Percentiles rank a stretch among this genome's conserved stretches.
These are phyloP conservation scores for Machimus atricapillus DNA, from an alignment of 2,888 invertebrate species.

Conservation along the genomic window DNA sequence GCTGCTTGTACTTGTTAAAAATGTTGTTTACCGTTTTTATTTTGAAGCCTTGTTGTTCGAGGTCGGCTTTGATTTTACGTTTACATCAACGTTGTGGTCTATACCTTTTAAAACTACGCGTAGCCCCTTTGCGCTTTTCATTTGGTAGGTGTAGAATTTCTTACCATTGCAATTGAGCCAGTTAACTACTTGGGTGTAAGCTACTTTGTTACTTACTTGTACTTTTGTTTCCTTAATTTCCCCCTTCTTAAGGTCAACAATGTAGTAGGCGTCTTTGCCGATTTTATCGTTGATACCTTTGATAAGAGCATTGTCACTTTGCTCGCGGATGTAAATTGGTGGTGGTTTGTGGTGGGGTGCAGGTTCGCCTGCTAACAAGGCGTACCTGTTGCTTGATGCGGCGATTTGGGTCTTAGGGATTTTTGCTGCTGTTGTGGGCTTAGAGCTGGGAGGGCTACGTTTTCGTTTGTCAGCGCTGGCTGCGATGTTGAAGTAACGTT, in stretches of 20 bases:
- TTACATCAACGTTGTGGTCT: not conserved
- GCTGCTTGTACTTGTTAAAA: not conserved
- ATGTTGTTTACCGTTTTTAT: not conserved
- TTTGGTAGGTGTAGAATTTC: not conserved
- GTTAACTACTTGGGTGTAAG: not conserved
- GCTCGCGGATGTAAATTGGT: not conserved
- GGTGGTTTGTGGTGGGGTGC: not conserved
- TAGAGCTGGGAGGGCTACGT: not conserved
- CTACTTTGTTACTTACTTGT: not conserved
- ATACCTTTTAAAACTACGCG: not conserved
- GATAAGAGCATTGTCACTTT: not conserved
- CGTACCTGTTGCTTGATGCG: not conserved
- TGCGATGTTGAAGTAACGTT: not conserved
- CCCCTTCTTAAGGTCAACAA: not conserved
- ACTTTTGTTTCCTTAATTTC: too few relatives aligned
- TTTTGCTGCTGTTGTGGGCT: not conserved
- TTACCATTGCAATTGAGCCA: not conserved
- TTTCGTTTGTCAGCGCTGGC: not conserved
- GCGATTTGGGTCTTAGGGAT: not conserved
- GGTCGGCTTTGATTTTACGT: not conserved
- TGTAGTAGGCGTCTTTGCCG: not conserved
- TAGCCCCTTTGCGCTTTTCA: not conserved
- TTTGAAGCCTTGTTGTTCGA: not conserved
- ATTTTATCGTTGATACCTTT: not conserved
- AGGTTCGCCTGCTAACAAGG: not conserved